Conservation (phyloP, 2,113 vertebrate genomes). For the Leiothrix lutea region DNA sequence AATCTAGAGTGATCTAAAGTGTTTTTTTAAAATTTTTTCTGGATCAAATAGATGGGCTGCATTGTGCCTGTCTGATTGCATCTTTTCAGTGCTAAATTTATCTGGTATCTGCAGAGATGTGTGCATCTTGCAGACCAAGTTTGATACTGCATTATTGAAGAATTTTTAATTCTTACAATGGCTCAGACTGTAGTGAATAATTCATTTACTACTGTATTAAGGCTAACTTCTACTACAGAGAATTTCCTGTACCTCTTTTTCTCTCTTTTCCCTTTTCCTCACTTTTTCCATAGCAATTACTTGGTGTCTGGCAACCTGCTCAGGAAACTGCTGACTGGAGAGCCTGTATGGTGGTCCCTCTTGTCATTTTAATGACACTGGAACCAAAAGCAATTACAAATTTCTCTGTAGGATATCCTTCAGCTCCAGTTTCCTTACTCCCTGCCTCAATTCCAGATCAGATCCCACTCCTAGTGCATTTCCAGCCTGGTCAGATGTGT, state of each 20-base stretch:
- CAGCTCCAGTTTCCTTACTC: background rate
- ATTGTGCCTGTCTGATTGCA: accelerated
- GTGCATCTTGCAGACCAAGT: accelerated
- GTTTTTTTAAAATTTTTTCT: accelerated
- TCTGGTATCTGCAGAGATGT: background rate
- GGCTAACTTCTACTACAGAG: background rate
- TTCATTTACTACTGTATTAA: background rate
- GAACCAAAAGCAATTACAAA: background rate
- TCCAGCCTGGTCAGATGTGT: background rate
- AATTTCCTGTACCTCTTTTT: background rate
- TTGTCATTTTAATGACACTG: background rate
- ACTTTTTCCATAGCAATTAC: background rate
- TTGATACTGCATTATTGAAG: background rate
- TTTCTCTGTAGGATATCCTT: background rate
- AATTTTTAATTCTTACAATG: background rate
- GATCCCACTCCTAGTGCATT: background rate
- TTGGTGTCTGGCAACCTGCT: background rate
- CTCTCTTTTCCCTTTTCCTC: background rate
- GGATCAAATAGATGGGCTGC: accelerated
- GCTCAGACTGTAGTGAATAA: background rate
- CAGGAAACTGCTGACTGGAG: background rate
- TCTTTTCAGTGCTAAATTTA: background rate
- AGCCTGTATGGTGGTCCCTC: background rate
- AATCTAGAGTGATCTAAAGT: background rate
- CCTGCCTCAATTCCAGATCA: background rate